Base-by-base conservation (phyloP, 2,113 vertebrate genomes). In the Saccopteryx leptura region DNA sequence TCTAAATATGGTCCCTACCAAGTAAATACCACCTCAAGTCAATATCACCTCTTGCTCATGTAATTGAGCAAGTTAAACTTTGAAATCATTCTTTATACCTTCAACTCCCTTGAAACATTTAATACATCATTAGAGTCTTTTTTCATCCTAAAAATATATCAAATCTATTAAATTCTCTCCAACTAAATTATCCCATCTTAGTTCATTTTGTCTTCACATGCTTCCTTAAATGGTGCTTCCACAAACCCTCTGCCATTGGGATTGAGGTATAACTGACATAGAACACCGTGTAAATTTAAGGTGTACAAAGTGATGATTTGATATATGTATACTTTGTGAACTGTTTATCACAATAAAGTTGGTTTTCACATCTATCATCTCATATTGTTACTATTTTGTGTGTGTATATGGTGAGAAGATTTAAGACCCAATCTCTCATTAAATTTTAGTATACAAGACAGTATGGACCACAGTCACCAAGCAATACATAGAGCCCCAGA, bases 141-240 rank as follows among this genome's bases (percentile, higher is more conserved):
- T 81, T 66, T 31, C 28, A 52, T 58, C 26, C 52, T 79, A 31
- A 91, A 52, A 79, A 82, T 13, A 12, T 66, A 48, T 80, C 72
- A 69, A n/a, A 81, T 76, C 19, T 96, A 26, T n/a, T 88, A 46
- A 65, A 18, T 93, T 65, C 24, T 75, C 68, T 92, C 21, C 24
- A 14, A 76, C 0, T 5, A 93, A 89, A 71, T 8, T 76, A 7
- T 68, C 28, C 65, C 85, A 74, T 63, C 11, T 11, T 9, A 68
- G 23, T 19, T 21, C 18, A 83, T 63, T 11, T 61, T 91, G 7
- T 79, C 39, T 56, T 61, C 2, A 89, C 14, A 14, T 33, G 15
- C 18, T 92, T 66, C 5, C 31, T 89, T 65, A 66, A 84, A 72
- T 61, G 33, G 26, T 66, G 23, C 66, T 60, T n/a, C 66, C 9